Evolutionary conservation across 2,113 vertebrate species (phyloP), one percentile per base, ranked within the genome.

Genomic region (Bothrops jararaca): DNA sequence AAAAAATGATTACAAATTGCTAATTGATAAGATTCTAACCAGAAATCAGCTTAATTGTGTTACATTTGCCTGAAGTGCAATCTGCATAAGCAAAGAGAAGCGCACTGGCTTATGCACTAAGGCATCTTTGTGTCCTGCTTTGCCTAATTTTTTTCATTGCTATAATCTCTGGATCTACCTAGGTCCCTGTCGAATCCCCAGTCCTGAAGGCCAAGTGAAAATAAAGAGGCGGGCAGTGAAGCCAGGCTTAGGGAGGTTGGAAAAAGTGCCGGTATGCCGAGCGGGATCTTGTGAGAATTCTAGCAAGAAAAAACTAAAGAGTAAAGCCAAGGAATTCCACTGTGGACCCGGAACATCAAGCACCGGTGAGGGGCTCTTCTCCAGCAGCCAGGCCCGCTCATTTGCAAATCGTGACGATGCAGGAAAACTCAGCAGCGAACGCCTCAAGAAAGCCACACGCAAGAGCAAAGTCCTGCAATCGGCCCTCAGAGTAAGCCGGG

Each of bases 131-230:
- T 39, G 11, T 23, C 45, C 74, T n/a, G 2, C 22, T 0, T 89
- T 3, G 86, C 0, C 0, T 10, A 13, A 9, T 1, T 1, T 85
- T 48, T 13, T 85, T 58, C 53, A 58, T 29, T 24, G 20, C 52
- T 60, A 34, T 26, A 5, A 29, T 58, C 39, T 89, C 53, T 92
- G 53, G 80, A 52, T 52, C 22, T 0, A 1, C 24, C 0, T 96
- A 99, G 99, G 99, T 20, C 97, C 98, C 85, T 98, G 97, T 95
- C 97, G 91, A 91, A 96, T 98, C 26, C 96, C 97, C 95, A 98
- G 97, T 95, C 97, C 98, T 0, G 99, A 99, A 88, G 98, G 98
- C 0, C 98, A 99, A 90, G 99, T 99, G 96, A 99, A 99, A 97
- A 97, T 99, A 94, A 99, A 98, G 94, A 98, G 97, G 95, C 98